phyloP scores from a whole-genome alignment of 2,797 vertebrate species.

The Pyrocephalus nanus region DNA sequence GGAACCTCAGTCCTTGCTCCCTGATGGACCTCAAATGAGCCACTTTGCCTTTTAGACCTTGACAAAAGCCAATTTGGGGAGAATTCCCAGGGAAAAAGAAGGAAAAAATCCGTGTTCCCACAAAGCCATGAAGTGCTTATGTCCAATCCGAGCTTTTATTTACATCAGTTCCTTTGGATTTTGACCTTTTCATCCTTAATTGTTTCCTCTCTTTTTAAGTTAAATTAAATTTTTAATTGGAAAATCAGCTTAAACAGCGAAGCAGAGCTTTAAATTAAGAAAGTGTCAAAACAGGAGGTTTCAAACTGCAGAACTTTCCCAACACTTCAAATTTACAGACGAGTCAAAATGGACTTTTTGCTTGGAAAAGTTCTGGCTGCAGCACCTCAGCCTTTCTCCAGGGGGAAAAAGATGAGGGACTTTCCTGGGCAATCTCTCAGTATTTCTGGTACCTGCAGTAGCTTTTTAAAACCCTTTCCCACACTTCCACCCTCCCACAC shows the following conservation, averaged over 20 bases:
- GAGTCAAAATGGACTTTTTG: neutral
- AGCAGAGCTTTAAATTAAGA: neutral
- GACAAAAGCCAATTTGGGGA: neutral
- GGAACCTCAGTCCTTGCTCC: neutral
- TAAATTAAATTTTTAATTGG: neutral
- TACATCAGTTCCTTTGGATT: neutral
- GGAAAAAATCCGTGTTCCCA: neutral
- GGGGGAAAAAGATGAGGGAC: neutral
- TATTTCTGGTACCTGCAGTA: neutral
- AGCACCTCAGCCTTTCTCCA: neutral
- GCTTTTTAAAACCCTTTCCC: neutral
- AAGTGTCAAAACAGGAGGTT: neutral
- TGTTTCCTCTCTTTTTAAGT: neutral
- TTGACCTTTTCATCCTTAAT: neutral
- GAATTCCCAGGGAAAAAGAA: neutral
- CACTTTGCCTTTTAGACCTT: neutral
- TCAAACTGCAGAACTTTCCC: neutral
- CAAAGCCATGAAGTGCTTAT: neutral
- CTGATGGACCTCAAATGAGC: neutral
- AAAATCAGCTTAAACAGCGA: neutral
- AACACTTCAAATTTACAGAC: neutral
- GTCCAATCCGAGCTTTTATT: neutral
- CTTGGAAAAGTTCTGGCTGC: neutral
- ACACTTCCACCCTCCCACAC: constrained; percentile 24
- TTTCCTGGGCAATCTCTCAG: neutral